phyloP scores from a whole-genome alignment of 2,797 vertebrate genomes.

The Peromyscus attwateri region DNA sequence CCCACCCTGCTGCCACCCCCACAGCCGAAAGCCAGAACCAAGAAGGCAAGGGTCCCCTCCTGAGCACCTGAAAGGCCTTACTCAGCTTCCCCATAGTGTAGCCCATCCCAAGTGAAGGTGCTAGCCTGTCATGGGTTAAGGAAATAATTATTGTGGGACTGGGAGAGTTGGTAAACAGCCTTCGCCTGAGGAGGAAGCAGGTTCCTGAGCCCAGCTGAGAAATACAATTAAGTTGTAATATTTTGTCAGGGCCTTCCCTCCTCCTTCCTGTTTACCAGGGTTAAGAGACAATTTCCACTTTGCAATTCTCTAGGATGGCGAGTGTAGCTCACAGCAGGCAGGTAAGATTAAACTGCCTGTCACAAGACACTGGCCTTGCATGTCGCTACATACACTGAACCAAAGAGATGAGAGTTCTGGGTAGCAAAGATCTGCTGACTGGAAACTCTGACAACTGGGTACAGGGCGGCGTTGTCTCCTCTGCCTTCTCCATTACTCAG shows the following conservation, averaged over 20 bases:
- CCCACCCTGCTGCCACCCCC: neutral
- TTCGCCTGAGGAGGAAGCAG: slow-evolving; percentile 80
- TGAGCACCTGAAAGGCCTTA: neutral
- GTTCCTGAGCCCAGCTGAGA: slow-evolving; percentile 83
- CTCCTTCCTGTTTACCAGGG: slow-evolving; percentile 79
- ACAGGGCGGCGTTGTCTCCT: neutral
- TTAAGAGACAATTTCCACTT: slow-evolving; percentile 84
- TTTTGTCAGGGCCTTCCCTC: slow-evolving; percentile 78
- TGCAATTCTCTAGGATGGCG: slow-evolving; percentile 63
- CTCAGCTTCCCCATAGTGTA: slow-evolving; percentile 11
- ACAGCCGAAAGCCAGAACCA: neutral
- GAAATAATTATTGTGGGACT: slow-evolving; percentile 78
- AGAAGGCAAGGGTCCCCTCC: neutral
- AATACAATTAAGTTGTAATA: slow-evolving; percentile 83
- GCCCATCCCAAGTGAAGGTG: slow-evolving; percentile 24
- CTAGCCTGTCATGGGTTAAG: slow-evolving; percentile 75
- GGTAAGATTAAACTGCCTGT: slow-evolving; percentile 85
- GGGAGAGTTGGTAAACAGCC: slow-evolving; percentile 79
- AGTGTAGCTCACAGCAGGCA: slow-evolving; percentile 80
- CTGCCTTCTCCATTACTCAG: neutral
- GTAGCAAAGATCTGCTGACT: slow-evolving; percentile 52
- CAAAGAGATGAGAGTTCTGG: slow-evolving; percentile 68
- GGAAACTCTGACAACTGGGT: neutral
- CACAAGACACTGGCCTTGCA: slow-evolving; percentile 74
- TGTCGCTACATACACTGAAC: slow-evolving; percentile 63